These are phyloP conservation scores for Drosophila picticornis DNA, from an alignment of 2,888 invertebrate species.

Conservation along the genomic window DNA sequence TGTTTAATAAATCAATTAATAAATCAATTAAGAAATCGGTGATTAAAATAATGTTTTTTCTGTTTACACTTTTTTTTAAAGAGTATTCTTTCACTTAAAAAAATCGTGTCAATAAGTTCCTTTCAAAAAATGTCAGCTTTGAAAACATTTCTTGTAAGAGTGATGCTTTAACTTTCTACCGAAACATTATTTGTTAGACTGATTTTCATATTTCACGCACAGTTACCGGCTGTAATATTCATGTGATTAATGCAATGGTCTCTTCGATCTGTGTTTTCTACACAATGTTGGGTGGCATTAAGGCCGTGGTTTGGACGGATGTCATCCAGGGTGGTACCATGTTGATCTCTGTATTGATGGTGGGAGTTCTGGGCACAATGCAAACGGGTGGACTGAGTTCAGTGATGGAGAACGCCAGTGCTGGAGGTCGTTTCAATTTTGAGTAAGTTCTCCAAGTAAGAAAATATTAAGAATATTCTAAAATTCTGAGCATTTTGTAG, in stretches of 20 bases:
- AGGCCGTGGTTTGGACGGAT: conserved; percentile 87
- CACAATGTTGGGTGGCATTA: conserved; percentile 86
- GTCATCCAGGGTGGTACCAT: conserved; percentile 85
- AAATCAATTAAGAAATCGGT: not conserved
- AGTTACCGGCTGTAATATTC: conserved; percentile 87
- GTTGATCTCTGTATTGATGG: conserved; percentile 83
- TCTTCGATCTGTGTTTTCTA: conserved; percentile 87
- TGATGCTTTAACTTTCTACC: not conserved
- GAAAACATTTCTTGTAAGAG: no score
- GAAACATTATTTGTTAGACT: not conserved
- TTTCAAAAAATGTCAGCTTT: no score
- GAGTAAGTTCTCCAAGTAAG: conserved; percentile 75
- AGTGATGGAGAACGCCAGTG: conserved; percentile 82
- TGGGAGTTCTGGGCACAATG: conserved; percentile 84
- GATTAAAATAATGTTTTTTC: not conserved
- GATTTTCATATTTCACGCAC: conserved; percentile 37
- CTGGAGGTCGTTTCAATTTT: conserved; percentile 83
- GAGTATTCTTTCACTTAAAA: no score
- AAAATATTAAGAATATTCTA: not conserved
- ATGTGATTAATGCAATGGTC: conserved; percentile 86
- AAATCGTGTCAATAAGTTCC: no score
- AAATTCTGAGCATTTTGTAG: conserved; percentile 81
- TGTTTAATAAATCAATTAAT: no score
- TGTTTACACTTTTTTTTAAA: not conserved
- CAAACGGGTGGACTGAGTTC: conserved; percentile 84